Evolutionary conservation across 2,888 invertebrate species (phyloP), one percentile per base, ranked within the genome.

Genomic region (Monochamus alternatus): DNA sequence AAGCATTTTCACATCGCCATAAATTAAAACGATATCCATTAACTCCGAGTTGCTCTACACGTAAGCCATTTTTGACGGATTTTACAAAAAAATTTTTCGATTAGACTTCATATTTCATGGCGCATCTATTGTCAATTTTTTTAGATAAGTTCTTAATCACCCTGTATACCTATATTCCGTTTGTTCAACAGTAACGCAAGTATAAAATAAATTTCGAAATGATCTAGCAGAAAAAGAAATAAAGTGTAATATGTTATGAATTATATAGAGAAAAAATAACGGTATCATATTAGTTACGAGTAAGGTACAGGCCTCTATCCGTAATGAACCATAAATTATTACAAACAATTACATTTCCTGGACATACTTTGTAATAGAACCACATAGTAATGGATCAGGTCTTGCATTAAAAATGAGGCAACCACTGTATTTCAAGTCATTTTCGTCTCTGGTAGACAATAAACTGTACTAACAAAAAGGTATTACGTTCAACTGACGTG

Each of bases 401-500:
- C 63, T 63, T 71, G 71, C 71, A 71, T 71, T 71, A 71, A 73
- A 60, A 73, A 76, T 68, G 66, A 71, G 63, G 64, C 60, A 71
- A 64, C 44, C 44, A 75, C 77, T 73, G 80, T 82, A 82, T 78
- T 80, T 78, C 81, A 82, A 78, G 76, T 76, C 76, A 78, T 78
- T 79, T 81, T 83, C 81, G 79, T 82, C 77, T 79, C 82, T 73
- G 72, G 76, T 73, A 84, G 84, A 83, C 81, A 84, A 82, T 84
- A 84, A 83, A 84, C 78, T 83, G 81, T 81, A 84, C 82, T 83
- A 83, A 81, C 84, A 82, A 80, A 81, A 83, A 84, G 83, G 84
- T 83, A 84, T 85, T 84, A 84, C 83, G 81, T 82, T 80, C 80
- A 83, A 85, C 83, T 86, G 86, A 86, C 86, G 84, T 78, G 81